These are phyloP conservation scores for Drosophila siamana DNA, from an alignment of 2,888 invertebrate genomes.

Conservation along the genomic window DNA sequence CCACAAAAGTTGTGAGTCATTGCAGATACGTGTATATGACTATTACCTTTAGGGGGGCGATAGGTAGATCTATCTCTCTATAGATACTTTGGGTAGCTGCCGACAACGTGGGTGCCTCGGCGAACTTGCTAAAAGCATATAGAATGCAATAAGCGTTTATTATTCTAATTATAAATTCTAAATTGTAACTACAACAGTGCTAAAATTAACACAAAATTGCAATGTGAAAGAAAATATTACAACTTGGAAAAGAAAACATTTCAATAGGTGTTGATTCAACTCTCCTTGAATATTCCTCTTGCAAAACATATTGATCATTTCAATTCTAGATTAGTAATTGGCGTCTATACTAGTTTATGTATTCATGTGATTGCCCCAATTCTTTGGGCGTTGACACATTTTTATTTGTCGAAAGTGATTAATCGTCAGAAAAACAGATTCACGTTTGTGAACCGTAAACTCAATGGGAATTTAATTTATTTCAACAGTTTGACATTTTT, in stretches of 20 bases:
- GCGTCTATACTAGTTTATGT: not conserved
- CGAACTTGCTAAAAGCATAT: conserved; percentile 45
- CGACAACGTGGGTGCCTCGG: conserved; percentile 37
- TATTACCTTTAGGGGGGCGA: conserved; percentile 20
- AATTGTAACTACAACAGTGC: conserved; percentile 25
- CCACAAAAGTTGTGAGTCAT: conserved; percentile 46
- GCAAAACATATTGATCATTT: too few relatives aligned
- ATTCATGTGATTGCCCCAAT: conserved; percentile 16
- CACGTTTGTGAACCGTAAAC: conserved; percentile 60
- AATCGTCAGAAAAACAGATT: conserved; percentile 74
- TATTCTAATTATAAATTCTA: conserved; percentile 31
- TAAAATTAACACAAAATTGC: conserved; percentile 7
- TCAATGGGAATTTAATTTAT: conserved; percentile 66
- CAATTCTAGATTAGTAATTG: too few relatives aligned
- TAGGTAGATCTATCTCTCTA: conserved; percentile 3
- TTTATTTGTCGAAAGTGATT: conserved; percentile 53
- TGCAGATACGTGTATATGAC: conserved; percentile 13
- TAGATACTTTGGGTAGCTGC: conserved; percentile 32
- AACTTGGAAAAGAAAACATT: not conserved
- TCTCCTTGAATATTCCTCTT: too few relatives aligned
- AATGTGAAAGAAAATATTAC: too few relatives aligned
- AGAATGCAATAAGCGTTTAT: conserved; percentile 47
- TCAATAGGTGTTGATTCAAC: not conserved
- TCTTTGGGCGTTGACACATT: conserved; percentile 30
- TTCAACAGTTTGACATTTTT: conserved; percentile 33